Percentiles rank a stretch among this genome's conserved stretches.
phyloP scores from a whole-genome alignment of 2,888 invertebrate species.

The Mesochorus sp. region DNA sequence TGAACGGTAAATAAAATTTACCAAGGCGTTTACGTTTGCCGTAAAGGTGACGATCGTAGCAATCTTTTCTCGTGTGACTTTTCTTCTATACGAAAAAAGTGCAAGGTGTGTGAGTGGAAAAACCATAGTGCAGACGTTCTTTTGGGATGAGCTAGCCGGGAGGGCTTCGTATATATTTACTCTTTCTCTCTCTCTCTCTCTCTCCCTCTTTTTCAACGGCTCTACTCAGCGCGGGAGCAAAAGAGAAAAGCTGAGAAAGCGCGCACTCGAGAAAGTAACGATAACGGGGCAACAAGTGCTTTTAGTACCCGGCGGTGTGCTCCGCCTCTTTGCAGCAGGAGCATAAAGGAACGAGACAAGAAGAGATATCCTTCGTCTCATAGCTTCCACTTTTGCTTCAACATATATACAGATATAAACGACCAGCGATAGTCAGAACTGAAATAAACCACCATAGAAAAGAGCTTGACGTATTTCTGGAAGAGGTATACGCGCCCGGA shows the following conservation, averaged over 20 bases:
- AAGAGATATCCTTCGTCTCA: constrained; percentile 59
- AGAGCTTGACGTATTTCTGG: constrained; percentile 40
- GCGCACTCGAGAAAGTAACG: constrained; percentile 67
- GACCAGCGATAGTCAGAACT: background rate
- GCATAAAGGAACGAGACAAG: constrained; percentile 38
- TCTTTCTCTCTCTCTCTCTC: constrained; percentile 22
- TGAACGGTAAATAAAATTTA: constrained; percentile 18
- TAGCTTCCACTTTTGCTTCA: constrained; percentile 34
- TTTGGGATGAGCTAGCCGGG: constrained; percentile 43
- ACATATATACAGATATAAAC: constrained; percentile 30
- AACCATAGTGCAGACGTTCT: constrained; percentile 41
- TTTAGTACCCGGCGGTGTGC: constrained; percentile 70
- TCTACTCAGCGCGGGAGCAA: background rate
- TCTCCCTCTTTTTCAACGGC: constrained; percentile 8
- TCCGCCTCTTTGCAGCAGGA: constrained; percentile 55
- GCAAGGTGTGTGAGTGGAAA: constrained; percentile 1
- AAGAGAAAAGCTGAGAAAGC: constrained; percentile 40
- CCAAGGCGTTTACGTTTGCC: background rate
- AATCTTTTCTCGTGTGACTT: constrained; percentile 38
- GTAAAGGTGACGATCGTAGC: constrained; percentile 15
- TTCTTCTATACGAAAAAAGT: constrained; percentile 11
- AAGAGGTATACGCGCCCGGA: constrained; percentile 28
- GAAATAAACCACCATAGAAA: constrained; percentile 4
- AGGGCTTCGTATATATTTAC: constrained; percentile 36
- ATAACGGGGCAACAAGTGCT: constrained; percentile 77